Percentiles rank a stretch among this genome's conserved stretches.
Evolutionary conservation across 2,888 invertebrate species (phyloP).

Genomic region (Amblyjoppa fuscipennis): DNA sequence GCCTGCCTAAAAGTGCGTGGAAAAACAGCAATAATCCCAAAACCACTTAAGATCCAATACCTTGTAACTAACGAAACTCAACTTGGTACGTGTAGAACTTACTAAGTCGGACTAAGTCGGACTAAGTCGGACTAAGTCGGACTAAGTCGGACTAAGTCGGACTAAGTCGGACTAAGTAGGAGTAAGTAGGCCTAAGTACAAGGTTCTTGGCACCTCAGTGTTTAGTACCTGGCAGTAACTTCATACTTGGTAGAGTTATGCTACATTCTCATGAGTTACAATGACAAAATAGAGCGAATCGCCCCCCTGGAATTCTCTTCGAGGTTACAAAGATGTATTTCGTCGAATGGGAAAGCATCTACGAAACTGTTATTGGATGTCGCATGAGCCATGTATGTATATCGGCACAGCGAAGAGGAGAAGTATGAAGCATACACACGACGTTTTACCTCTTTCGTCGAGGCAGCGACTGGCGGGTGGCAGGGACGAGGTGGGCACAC

Average conservation of each 20-base stretch:
- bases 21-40: no score
- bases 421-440: slow-evolving; percentile 20
- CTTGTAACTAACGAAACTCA: no score
- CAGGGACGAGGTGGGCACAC: slow-evolving; percentile 19
- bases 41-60: no score
- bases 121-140: no score
- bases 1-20: no score
- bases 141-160: no score
- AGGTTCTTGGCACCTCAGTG: no score
- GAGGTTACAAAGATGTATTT: background rate
- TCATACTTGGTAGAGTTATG: background rate
- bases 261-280: background rate
- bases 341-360: background rate
- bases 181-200: background rate
- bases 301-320: background rate
- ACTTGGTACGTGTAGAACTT: no score
- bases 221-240: no score
- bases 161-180: no score
- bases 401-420: background rate
- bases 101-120: no score
- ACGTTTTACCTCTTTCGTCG: slow-evolving; percentile 43
- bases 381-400: background rate
- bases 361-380: slow-evolving; percentile 4
- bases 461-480: background rate
- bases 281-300: background rate